Evolutionary conservation across 2,797 vertebrate species (phyloP).

Genomic region (Ctenochaetus hawaiiensis): DNA sequence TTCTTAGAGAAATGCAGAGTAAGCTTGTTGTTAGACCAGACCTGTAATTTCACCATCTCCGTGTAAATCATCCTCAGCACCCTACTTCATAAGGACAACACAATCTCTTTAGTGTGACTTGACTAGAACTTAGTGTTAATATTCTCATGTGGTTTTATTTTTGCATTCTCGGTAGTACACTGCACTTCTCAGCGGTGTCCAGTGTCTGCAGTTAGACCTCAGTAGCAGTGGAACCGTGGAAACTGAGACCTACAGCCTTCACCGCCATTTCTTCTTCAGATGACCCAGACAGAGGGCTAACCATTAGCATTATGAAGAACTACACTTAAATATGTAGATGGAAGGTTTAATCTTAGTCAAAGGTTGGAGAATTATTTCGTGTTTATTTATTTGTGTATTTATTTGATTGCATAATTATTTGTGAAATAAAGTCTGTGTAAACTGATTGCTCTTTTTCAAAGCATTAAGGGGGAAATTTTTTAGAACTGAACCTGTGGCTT

Average conservation of each 20-base stretch:
- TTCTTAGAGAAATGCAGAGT: constrained; percentile 41
- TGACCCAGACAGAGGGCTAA: constrained; percentile 43
- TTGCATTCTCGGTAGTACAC: constrained; percentile 9
- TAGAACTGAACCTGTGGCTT: neutral
- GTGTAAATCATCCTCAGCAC: constrained; percentile 32
- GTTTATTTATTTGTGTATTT: constrained; percentile 24
- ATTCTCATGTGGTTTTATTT: constrained; percentile 24
- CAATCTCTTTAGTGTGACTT: constrained; percentile 21
- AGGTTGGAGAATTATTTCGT: constrained; percentile 16
- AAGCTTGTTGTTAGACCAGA: constrained; percentile 36
- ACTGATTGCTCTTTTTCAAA: neutral
- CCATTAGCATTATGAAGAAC: constrained; percentile 29
- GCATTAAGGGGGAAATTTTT: neutral
- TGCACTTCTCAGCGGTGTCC: constrained; percentile 14
- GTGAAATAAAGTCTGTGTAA: constrained; percentile 66
- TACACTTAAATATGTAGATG: constrained; percentile 17
- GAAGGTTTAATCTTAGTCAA: constrained; percentile 1
- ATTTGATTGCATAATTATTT: constrained; percentile 48
- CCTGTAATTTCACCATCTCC: constrained; percentile 25
- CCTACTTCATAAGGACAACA: constrained; percentile 11
- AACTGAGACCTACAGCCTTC: neutral
- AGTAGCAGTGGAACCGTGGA: constrained; percentile 15
- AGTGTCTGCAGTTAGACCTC: constrained; percentile 22
- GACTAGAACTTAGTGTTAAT: constrained; percentile 22
- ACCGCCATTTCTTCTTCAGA: constrained; percentile 11